Evolutionary conservation across 2,113 vertebrate genomes (phyloP), one percentile per base, ranked within the genome.

Genomic region (Calonectris borealis): DNA sequence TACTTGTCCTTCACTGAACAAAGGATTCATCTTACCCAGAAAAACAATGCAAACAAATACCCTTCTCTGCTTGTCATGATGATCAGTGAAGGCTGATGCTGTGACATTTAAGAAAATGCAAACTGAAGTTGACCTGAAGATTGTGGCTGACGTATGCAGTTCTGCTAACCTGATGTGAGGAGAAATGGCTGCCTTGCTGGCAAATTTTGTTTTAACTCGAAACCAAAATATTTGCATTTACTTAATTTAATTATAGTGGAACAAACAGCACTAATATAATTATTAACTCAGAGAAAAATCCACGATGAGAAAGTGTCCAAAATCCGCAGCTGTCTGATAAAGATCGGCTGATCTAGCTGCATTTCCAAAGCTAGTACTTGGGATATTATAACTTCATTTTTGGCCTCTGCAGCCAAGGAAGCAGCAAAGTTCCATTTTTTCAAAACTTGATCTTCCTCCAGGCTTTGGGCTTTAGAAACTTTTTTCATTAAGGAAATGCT

Each of bases 281-380:
- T 92, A 75, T 20, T 78, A 68, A 94, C 93, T 87, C 73, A 69
- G 85, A 96, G 89, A 88, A 96, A 97, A 96, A 92, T 77, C 73
- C 49, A 66, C 44, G 1, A 71, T 76, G 79, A 92, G 81, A 60
- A 85, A 52, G 54, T 38, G 64, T 70, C 93, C 88, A 80, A 83
- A 94, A 72, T 83, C 93, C 29, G 12, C 72, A 82, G 6, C 72
- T 92, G 88, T 15, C 86, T 93, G 86, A 86, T 72, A 88, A 62
- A 80, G 88, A 64, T 66, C 42, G 9, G 65, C 83, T 86, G 72
- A 61, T 65, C 58, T 16, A 51, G 62, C 95, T 87, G 80, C 5
- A 11, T 42, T 70, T 49, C 62, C 76, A 77, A 76, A 90, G 48
- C 65, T 32, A 36, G 32, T 4, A 17, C 61, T 57, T 80, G 88